Evolutionary conservation across 2,797 vertebrate genomes (phyloP), one percentile per base, ranked within the genome.

Genomic region (Ataeniobius toweri): DNA sequence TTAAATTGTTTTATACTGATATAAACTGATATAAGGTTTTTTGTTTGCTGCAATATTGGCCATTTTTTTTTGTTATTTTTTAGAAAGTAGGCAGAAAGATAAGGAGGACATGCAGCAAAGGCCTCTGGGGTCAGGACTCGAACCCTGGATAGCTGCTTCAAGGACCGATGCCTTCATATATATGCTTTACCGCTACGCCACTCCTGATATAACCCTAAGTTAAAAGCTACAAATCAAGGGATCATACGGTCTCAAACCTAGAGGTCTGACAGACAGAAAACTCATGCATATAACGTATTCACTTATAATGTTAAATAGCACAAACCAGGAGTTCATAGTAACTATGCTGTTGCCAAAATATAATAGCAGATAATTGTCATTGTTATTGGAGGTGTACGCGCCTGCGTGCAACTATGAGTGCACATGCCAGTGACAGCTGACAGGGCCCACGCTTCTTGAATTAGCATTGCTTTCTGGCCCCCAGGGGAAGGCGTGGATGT

Each of bases 381-480:
- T 76, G 12, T 56, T 56, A 46, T 31, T 46, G 3, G 8, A 76
- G 53, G 22, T 41, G 13, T 76, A 18, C 83, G 88, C 71, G 31
- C 22, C 6, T 85, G 53, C 85, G 83, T 81, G 80, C 71, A 59
- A 87, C 76, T 83, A 78, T 82, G 84, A 69, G 80, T 20, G 24
- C 0, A 81, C 83, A 79, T 78, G 84, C 83, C 92, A 89, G 84
- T 89, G 86, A 83, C 86, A 83, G 89, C 91, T 92, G 93, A 94
- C 92, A 90, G 87, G 77, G 88, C 90, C 89, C 91, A 91, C 84
- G 81, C 86, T 87, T 91, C 92, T 93, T 90, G 91, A 92, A 94
- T 96, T 93, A 94, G 88, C 91, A 83, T 82, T 77, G 85, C 84
- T 92, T 82, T 88, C 85, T 87, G 81, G 85, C 80, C 90, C 71